Percentiles rank a stretch among this genome's conserved stretches.
Conservation (phyloP, 2,888 invertebrate species). For the Camponotus fellah region DNA sequence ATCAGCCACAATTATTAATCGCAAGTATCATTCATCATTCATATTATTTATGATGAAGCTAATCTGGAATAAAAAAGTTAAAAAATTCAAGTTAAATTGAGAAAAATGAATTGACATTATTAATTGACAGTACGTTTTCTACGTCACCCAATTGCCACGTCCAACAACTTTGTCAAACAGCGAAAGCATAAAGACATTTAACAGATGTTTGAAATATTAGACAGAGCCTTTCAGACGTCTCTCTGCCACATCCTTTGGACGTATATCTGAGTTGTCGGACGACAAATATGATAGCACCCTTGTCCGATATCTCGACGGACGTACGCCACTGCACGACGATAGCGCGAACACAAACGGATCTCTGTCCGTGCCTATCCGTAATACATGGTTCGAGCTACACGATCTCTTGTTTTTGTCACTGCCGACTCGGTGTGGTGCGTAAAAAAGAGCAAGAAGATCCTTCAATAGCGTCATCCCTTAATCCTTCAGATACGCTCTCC, state of each 20-base stretch:
- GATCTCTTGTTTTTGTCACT: slow-evolving; percentile 79
- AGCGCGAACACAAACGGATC: slow-evolving; percentile 74
- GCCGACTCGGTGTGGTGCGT: slow-evolving; percentile 66
- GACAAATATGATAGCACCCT: slow-evolving; percentile 43
- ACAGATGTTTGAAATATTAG: slow-evolving; percentile 51
- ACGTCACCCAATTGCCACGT: background rate
- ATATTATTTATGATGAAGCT: background rate
- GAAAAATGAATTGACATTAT: background rate
- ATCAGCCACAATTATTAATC: background rate
- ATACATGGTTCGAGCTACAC: slow-evolving; percentile 62
- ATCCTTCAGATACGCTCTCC: slow-evolving; percentile 8
- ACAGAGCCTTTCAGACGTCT: slow-evolving; percentile 36
- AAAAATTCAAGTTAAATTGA: background rate
- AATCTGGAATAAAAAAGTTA: background rate
- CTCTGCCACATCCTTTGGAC: slow-evolving; percentile 7
- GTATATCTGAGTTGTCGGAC: slow-evolving; percentile 1
- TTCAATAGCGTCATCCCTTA: slow-evolving; percentile 17
- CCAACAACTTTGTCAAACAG: slow-evolving; percentile 9
- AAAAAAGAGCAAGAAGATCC: slow-evolving; percentile 45
- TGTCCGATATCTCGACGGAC: slow-evolving; percentile 44
- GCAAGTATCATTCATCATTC: background rate
- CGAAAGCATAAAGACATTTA: background rate
- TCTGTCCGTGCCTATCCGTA: slow-evolving; percentile 72
- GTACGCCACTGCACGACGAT: slow-evolving; percentile 73
- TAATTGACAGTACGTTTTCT: background rate